Conservation (phyloP, 1,140 invertebrate species). For the Odontomachus brunneus region DNA sequence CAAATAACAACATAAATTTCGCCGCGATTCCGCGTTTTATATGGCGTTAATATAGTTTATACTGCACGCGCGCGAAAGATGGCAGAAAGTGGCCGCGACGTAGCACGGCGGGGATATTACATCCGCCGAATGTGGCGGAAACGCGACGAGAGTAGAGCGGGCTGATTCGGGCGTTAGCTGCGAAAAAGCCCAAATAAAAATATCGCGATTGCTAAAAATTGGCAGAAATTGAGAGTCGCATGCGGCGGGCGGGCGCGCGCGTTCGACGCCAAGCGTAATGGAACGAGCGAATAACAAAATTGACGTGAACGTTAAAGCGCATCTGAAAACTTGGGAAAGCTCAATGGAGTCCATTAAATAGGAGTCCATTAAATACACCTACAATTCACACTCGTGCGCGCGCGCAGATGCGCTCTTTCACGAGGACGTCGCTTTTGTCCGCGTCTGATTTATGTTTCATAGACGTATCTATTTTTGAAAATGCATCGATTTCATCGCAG, state of each 20-base stretch:
- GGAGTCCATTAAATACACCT: conserved; percentile 32
- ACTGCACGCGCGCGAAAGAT: not conserved
- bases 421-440: conserved; percentile 28
- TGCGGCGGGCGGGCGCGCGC: not conserved
- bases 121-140: no score
- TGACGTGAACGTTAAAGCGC: conserved; percentile 40
- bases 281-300: conserved; percentile 52
- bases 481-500: not conserved
- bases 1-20: conserved; percentile 70
- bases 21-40: conserved; percentile 31
- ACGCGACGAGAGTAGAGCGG: not conserved
- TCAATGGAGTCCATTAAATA: conserved; percentile 41
- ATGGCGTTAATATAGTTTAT: conserved; percentile 38
- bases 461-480: conserved; percentile 13
- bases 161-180: not conserved
- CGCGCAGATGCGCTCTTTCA: not conserved
- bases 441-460: not conserved
- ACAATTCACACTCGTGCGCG: conserved; percentile 11
- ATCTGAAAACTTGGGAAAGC: conserved; percentile 27
- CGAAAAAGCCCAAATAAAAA: conserved; percentile 5
- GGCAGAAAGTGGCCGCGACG: no score
- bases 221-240: conserved; percentile 40
- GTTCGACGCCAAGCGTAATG: conserved; percentile 12
- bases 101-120: no score
- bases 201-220: conserved; percentile 45